These are phyloP conservation scores for Chymomyza procnemis DNA, from an alignment of 2,888 invertebrate species.

Conservation along the genomic window DNA sequence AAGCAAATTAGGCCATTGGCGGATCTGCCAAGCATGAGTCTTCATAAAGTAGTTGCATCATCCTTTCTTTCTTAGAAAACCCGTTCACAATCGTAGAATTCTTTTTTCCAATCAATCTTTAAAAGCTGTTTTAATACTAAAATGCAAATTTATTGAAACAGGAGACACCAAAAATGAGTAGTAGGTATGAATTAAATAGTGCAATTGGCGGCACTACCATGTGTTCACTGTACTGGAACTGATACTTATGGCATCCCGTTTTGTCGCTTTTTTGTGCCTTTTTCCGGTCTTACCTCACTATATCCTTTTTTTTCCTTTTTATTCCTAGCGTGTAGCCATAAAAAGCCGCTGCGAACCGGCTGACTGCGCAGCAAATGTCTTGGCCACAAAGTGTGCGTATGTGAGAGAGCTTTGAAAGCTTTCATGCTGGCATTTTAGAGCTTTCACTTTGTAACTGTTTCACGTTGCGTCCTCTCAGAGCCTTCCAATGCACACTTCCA, in stretches of 20 bases:
- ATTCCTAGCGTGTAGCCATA: not conserved
- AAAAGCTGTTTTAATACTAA: too few species aligned
- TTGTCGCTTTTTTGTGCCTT: not conserved
- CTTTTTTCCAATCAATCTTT: too few species aligned
- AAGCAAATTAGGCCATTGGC: too few species aligned
- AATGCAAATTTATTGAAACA: too few species aligned
- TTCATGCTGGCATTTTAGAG: conserved; percentile 29
- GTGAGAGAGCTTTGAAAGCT: conserved; percentile 6
- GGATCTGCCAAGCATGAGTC: too few species aligned
- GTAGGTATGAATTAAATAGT: too few species aligned
- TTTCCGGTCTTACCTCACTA: not conserved
- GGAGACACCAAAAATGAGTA: too few species aligned
- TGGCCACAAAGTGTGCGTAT: conserved; percentile 26
- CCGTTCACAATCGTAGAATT: too few species aligned
- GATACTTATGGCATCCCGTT: conserved; percentile 15
- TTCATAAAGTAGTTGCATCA: too few species aligned
- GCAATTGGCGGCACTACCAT: too few species aligned
- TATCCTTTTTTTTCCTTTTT: not conserved
- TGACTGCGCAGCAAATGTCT: conserved; percentile 8
- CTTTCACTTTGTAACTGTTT: conserved; percentile 22
- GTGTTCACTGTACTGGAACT: conserved; percentile 2
- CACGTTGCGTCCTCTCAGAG: conserved; percentile 48
- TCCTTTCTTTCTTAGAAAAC: too few species aligned
- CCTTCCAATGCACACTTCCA: conserved; percentile 28
- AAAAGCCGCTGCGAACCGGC: not conserved